A percentile compares a stretch with the other conserved stretches of the same genome.
Evolutionary conservation across 35 echinoderm and acorn worm species (phyloP).

Genomic region (Eucidaris tribuloides): DNA sequence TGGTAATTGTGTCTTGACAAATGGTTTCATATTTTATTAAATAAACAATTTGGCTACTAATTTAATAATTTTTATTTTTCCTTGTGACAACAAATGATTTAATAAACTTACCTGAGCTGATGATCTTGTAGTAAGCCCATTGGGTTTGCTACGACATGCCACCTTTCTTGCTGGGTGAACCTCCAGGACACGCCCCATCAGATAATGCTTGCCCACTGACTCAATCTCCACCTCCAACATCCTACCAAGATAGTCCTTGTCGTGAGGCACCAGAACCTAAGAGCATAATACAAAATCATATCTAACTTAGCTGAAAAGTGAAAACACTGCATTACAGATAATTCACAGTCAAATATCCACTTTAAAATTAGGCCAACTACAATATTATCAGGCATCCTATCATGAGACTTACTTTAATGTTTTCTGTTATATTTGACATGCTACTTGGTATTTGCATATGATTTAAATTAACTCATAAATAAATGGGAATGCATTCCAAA

Average conservation of each 20-base stretch:
- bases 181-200: slow-evolving; percentile 54
- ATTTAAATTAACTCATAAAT: not conserved
- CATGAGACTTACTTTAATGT: not conserved
- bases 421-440: not conserved
- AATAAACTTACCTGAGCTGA: not conserved
- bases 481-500: too few species aligned
- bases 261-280: slow-evolving; percentile 89
- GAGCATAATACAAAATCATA: not conserved
- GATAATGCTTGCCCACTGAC: slow-evolving; percentile 89
- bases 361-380: too few species aligned
- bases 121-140: not conserved
- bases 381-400: not conserved
- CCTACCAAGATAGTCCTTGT: slow-evolving; percentile 79
- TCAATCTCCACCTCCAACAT: slow-evolving; percentile 83
- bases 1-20: too few species aligned
- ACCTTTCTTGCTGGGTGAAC: slow-evolving; percentile 10
- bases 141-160: not conserved
- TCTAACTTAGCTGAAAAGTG: not conserved
- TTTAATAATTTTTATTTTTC: too few species aligned
- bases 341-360: too few species aligned
- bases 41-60: too few species aligned
- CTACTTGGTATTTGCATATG: not conserved
- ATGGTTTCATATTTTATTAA: too few species aligned
- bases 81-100: too few species aligned
- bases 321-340: not conserved